Base-by-base conservation (phyloP, 2,113 vertebrate species). In the Nothobranchius kuhntae region DNA sequence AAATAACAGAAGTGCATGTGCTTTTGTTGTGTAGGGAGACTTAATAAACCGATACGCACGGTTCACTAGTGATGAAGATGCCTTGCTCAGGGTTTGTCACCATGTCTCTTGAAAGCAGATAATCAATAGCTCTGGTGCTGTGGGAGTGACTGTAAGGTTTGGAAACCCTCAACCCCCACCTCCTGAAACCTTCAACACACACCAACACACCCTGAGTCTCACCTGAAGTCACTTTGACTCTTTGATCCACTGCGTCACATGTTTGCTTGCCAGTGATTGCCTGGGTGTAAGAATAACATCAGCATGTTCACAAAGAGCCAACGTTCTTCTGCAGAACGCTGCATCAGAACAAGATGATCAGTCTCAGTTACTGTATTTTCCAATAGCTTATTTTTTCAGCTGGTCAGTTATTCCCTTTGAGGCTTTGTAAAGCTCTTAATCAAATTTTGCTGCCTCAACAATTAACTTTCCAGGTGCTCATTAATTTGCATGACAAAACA, bases 71-170 rank as follows among this genome's bases (percentile, higher is more conserved):
- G 84, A 88, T 82, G 74, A 81, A 87, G 84, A 71, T 73, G 82
- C 80, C 86, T 68, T 78, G 84, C 87, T 77, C 78, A 87, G 81
- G 75, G 73, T 86, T 85, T 83, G 87, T 86, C 84, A 86, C 68
- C 61, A 78, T 73, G 76, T 56, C 64, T 62, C 62, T 61, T 71
- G 74, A 68, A 66, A 81, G 82, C 58, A 74, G 85, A 80, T 86
- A 88, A 91, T 90, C 90, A 87, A 89, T 90, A 86, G 71, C 71
- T 79, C 80, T 85, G 74, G 80, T 86, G 78, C 54, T 26, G 68
- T 38, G 59, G 66, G 64, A 68, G 70, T 46, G 59, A 57, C 59
- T 65, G 61, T 65, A 50, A 40, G 53, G 53, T 64, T 36, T 61
- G 45, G 21, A 71, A 53, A 24, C 51, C 73, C 62, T 72, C 56